These are phyloP conservation scores for Andrena flavipes DNA, from an alignment of 2,888 invertebrate species.

Conservation along the genomic window DNA sequence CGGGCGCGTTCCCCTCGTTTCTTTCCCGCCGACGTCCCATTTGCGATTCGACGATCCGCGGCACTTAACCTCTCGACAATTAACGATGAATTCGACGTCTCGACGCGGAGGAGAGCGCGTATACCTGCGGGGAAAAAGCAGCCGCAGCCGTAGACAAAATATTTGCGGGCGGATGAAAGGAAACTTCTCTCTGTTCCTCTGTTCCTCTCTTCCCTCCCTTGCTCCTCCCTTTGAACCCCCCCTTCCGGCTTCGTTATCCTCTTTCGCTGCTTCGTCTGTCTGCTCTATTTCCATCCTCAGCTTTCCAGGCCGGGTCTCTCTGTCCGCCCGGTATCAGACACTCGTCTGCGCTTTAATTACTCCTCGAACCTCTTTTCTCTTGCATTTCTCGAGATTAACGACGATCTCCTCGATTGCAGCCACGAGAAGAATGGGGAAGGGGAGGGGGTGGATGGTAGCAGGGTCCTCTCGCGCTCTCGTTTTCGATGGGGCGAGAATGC, in stretches of 20 bases:
- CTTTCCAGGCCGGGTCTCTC: background rate
- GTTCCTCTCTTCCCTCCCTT: conserved; percentile 3
- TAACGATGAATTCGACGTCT: conserved; percentile 58
- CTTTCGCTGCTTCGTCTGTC: conserved; percentile 13
- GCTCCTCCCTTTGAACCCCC: background rate
- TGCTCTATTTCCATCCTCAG: background rate
- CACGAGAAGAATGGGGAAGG: conserved; percentile 22
- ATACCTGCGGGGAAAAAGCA: conserved; percentile 7
- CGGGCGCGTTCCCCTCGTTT: conserved; percentile 6
- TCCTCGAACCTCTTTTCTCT: conserved; percentile 59
- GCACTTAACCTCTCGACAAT: conserved; percentile 59
- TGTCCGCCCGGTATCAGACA: conserved; percentile 47
- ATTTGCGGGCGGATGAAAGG: conserved; percentile 49
- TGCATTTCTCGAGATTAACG: conserved; percentile 61
- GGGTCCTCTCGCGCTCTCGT: conserved; percentile 18
- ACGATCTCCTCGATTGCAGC: conserved; percentile 60
- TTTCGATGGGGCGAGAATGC: conserved; percentile 15
- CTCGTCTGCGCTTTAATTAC: conserved; percentile 69
- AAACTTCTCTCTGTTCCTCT: conserved; percentile 6
- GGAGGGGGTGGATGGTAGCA: background rate
- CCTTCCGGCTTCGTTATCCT: conserved; percentile 11
- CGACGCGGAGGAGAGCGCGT: background rate
- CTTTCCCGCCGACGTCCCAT: conserved; percentile 26
- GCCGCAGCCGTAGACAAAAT: conserved; percentile 56
- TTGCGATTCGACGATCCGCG: conserved; percentile 33